phyloP scores from a whole-genome alignment of 2,797 vertebrate species.

The Hephaestus fuliginosus region DNA sequence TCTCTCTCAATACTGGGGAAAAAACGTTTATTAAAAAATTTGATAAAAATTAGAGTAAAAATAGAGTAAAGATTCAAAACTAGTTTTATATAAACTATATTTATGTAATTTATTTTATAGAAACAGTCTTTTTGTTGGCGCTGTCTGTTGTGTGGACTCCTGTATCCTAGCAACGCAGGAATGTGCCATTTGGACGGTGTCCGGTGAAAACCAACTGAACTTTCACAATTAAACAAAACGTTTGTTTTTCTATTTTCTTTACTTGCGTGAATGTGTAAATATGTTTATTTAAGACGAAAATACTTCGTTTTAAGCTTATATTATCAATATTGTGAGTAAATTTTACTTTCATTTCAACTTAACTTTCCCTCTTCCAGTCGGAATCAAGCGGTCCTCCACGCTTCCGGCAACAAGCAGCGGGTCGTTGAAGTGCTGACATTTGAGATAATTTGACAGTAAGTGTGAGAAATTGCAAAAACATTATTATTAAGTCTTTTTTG shows the following conservation, averaged over 20 bases:
- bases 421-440: conserved; percentile 38
- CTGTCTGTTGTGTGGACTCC: conserved; percentile 46
- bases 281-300: accelerated
- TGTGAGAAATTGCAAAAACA: background rate
- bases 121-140: too few relatives aligned
- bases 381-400: background rate
- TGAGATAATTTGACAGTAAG: background rate
- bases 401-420: conserved; percentile 71
- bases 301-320: accelerated
- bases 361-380: conserved; percentile 23
- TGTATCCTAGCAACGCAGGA: conserved; percentile 81
- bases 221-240: background rate
- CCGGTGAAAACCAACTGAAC: background rate
- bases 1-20: too few relatives aligned
- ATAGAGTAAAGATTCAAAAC: too few relatives aligned
- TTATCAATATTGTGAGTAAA: accelerated
- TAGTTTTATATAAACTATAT: too few relatives aligned
- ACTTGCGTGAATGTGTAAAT: accelerated
- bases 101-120: too few relatives aligned
- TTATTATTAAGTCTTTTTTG: background rate
- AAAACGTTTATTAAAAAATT: too few relatives aligned
- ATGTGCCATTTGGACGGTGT: conserved; percentile 50
- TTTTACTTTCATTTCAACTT: background rate
- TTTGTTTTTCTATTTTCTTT: background rate
- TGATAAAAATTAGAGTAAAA: too few relatives aligned